Conservation (phyloP, 2,113 vertebrate genomes). For the Atrichornis clamosus region DNA sequence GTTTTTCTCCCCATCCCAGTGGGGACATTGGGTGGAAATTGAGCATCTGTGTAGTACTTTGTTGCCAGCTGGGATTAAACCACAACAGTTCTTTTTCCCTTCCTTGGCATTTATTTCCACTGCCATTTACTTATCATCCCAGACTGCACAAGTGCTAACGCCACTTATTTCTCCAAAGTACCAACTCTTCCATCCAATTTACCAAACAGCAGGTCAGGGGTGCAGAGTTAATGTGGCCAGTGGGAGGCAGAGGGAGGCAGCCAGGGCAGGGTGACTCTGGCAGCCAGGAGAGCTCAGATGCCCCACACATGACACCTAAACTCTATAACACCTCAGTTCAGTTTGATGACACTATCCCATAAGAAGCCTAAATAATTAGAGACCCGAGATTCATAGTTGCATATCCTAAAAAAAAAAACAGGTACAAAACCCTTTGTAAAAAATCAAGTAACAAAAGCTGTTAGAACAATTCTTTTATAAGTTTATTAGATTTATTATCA, state of each 20-base stretch:
- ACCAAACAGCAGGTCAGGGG: not conserved
- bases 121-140: not conserved
- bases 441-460: not conserved
- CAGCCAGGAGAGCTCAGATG: not conserved
- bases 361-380: not conserved
- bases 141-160: not conserved
- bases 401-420: not conserved
- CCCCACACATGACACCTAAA: not conserved
- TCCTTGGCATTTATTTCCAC: not conserved
- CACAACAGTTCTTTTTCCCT: not conserved
- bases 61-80: not conserved
- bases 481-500: not conserved
- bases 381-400: not conserved
- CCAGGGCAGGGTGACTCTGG: not conserved
- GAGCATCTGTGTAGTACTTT: not conserved
- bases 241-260: not conserved
- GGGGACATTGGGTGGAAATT: not conserved
- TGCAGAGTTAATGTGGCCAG: not conserved
- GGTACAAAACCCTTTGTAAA: not conserved
- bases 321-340: fast-evolving
- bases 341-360: too few species aligned
- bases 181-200: not conserved
- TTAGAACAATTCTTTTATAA: not conserved
- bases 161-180: not conserved
- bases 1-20: not conserved